Evolutionary conservation across 1,140 invertebrate species (phyloP), one percentile per base, ranked within the genome.

Genomic region (Octopus bimaculoides): DNA sequence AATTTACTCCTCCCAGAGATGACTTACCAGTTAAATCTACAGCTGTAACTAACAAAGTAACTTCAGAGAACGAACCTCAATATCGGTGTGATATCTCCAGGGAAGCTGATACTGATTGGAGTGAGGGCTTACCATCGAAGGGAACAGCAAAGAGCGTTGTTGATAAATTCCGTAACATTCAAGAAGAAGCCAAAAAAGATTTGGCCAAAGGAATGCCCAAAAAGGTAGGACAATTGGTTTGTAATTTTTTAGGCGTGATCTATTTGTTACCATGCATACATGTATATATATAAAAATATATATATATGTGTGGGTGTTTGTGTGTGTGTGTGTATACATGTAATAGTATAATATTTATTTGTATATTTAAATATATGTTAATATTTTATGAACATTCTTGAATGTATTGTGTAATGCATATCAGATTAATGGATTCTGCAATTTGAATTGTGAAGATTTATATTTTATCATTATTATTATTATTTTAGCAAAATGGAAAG

Each of bases 1-100:
- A 88, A 79, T 88, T 88, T 77, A 88, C 87, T 4, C 87, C 87
- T 12, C 87, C 87, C 4, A 80, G 87, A 20, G 87, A 86, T 17
- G 84, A 86, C 10, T 79, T 82, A 4, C 76, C 82, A 41, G 78
- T 83, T 61, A 78, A 77, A 12, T 76, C 81, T 54, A 77, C 76
- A 66, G 12, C n/a, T 8, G 8, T 82, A 61, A 84, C 82, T 56
- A 85, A 84, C 26, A 82, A 84, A 26, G 77, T 79, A 10, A 82
- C 86, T 53, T 86, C 83, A 66, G 88, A 89, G 77, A 88, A 85
- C 52, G 73, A 84, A 17, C 88, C 88, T 52, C 80, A 83, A 53
- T 75, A 75, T 0, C 84, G 83, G 7, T 66, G 80, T 4, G 87
- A 83, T 66, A 80, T 87, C 5, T 79, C 82, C 53, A 77, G 85